Evolutionary conservation across 2,113 vertebrate species (phyloP), one percentile per base, ranked within the genome.

Genomic region (Gambusia affinis): DNA sequence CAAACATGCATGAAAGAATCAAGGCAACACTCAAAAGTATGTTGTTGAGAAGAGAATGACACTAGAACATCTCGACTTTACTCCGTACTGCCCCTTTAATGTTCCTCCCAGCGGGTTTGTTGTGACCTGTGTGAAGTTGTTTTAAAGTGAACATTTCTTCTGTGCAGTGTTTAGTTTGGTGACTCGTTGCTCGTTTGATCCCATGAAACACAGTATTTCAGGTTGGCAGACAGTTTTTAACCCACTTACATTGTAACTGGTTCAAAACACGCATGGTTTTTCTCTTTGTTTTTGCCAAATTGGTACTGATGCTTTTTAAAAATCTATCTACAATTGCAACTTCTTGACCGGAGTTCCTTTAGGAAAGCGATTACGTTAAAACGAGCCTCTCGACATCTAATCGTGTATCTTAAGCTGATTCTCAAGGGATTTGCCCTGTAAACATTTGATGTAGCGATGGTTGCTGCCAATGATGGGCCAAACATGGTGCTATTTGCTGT

Each of bases 401-500:
- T 57, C 37, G 60, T 62, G 4, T 65, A 75, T 78, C 73, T 73
- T 29, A 78, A 70, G 29, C 8, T 35, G 27, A 67, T 51, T 63
- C 42, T 90, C 76, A 78, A 84, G 84, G 83, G 78, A 79, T 76
- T 44, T 65, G 67, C 42, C 80, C 74, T 73, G 39, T 73, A 73
- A 67, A 57, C 81, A 87, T 78, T 83, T 85, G 88, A 89, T 19
- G 44, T 47, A 47, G 17, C 44, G 14, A 47, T 72, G 84, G 60
- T 72, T 63, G 67, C 37, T 65, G 60, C 81, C 72, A 79, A 3
- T 60, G 60, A 73, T 24, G 54, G 77, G 78, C 82, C 83, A 83
- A 83, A 83, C 60, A 85, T 14, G 90, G 92, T 93, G 92, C 92
- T 90, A 87, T 91, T 73, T 87, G 29, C 86, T 81, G 80, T 84